Percentiles rank a stretch among this genome's conserved stretches.
Evolutionary conservation across 2,888 invertebrate genomes (phyloP).

Genomic region (Apodemia mormo): DNA sequence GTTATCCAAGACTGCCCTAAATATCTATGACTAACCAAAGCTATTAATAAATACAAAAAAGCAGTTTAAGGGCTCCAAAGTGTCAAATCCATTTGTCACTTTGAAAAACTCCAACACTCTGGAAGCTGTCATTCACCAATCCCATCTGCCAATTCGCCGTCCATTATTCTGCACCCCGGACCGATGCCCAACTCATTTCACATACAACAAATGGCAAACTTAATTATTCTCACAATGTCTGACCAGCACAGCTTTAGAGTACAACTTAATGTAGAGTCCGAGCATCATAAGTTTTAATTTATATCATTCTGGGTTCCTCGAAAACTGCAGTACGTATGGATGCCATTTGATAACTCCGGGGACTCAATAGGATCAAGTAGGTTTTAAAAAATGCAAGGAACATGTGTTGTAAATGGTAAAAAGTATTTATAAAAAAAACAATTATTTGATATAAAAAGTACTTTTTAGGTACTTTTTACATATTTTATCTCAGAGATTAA

Average conservation of each 20-base stretch:
- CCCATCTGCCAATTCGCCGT: slow-evolving; percentile 15
- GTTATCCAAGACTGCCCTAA: too few relatives aligned
- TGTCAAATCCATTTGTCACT: not conserved
- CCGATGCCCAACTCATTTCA: slow-evolving; percentile 31
- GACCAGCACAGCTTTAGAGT: slow-evolving; percentile 39
- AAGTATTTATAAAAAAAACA: too few relatives aligned
- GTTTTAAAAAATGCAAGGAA: too few relatives aligned
- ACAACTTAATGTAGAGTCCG: not conserved
- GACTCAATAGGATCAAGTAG: too few relatives aligned
- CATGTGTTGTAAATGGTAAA: too few relatives aligned
- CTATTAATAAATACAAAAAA: not conserved
- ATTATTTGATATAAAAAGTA: too few relatives aligned
- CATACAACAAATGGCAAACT: slow-evolving; percentile 48
- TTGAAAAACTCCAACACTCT: not conserved
- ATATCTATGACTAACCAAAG: too few relatives aligned
- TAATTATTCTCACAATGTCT: slow-evolving; percentile 56
- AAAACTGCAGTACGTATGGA: too few relatives aligned
- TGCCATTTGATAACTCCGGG: too few relatives aligned
- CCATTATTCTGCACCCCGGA: slow-evolving; percentile 18
- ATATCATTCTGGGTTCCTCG: too few relatives aligned
- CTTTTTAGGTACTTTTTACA: too few relatives aligned
- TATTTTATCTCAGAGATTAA: too few relatives aligned
- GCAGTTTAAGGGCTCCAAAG: not conserved
- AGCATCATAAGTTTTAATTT: not conserved
- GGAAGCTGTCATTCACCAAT: slow-evolving; percentile 18